phyloP scores from a whole-genome alignment of 2,888 invertebrate species.

The Pseudococcus longispinus region DNA sequence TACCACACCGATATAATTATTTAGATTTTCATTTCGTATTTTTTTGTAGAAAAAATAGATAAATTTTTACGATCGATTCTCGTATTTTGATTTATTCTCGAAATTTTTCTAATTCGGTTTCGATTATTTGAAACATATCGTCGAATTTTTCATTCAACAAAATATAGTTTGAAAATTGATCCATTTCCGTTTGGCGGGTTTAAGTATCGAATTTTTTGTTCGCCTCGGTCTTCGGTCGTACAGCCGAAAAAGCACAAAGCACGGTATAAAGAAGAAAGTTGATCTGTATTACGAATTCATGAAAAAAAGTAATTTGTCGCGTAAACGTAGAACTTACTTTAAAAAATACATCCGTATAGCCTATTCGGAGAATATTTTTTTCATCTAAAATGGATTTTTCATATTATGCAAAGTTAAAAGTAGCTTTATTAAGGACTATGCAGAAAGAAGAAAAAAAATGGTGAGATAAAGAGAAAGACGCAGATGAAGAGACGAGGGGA shows the following conservation, averaged over 20 bases:
- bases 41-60: no score
- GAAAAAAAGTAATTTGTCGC: slow-evolving; percentile 22
- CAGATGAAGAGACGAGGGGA: no score
- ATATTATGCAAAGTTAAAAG: slow-evolving; percentile 20
- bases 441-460: neutral
- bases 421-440: slow-evolving; percentile 1
- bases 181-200: neutral
- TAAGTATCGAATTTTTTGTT: neutral
- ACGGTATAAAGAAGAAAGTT: neutral
- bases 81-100: no score
- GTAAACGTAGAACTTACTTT: slow-evolving; percentile 2
- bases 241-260: neutral
- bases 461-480: neutral
- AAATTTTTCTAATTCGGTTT: no score
- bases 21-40: no score
- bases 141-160: no score
- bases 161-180: no score
- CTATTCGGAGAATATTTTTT: neutral
- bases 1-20: no score
- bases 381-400: slow-evolving; percentile 24
- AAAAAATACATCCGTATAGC: neutral
- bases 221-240: no score
- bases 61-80: no score
- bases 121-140: no score
- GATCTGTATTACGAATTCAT: slow-evolving; percentile 6